Base-by-base conservation (phyloP, 1,140 invertebrate genomes). In the Triops longicaudatus region DNA sequence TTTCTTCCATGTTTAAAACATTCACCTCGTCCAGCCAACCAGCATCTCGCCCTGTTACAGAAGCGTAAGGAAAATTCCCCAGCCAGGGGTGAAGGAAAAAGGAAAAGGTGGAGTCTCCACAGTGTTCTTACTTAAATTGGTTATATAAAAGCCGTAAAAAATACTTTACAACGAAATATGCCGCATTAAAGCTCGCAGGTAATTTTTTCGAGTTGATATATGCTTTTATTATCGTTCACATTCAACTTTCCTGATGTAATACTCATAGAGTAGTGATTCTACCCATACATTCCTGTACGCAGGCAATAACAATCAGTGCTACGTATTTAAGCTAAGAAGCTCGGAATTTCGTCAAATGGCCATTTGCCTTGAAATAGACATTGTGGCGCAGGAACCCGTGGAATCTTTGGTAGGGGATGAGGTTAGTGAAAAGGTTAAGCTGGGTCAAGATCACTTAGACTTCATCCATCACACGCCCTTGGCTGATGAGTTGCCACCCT, bases 391-490 rank as follows among this genome's bases (percentile, higher is more conserved):
- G n/a, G n/a, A n/a, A n/a, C n/a, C n/a, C 7, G 31, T 4, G 31
- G 31, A 37, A 37, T 2, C 31, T 2, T 37, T 37, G 7, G 31
- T 37, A 37, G 31, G 31, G 7, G 31, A 37, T 37, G 50, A 63
- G 50, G 50, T 63, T 14, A 63, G 31, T 37, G 31, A 7, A 1
- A 9, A 22, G 50, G 50, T 63, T 63, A 63, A 63, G 50, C 22
- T 63, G 50, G 50, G 50, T 63, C 50, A 63, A 63, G 50, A 63
- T n/a, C 50, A n/a, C 50, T 63, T 63, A 63, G 50, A 17, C 50
- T 63, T 63, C 50, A 63, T 63, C 50, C 50, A 63, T 63, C 50
- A 63, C 50, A 63, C n/a, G 50, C 50, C 50, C 50, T 63, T 63
- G 50, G 50, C 50, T 63, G 50, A 63, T 63, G 50, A 63, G 50